Evolutionary conservation across 2,888 invertebrate species (phyloP).

Genomic region (Campoplex nolae): DNA sequence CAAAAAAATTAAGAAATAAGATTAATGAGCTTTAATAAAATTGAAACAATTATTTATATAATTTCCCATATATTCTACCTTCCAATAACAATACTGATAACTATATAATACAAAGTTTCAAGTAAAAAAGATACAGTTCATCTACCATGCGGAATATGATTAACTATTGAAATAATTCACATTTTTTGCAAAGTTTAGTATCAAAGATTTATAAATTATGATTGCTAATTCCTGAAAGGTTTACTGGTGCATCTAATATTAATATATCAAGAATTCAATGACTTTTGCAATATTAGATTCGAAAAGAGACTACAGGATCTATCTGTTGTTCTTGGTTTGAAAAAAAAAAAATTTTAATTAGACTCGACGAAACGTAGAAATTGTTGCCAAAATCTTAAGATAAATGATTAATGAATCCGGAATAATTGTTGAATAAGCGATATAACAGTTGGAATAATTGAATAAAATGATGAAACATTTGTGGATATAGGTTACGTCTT

Average conservation of each 20-base stretch:
- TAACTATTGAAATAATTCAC: neutral
- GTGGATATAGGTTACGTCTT: conserved; percentile 54
- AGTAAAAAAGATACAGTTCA: neutral
- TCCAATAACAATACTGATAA: too few species aligned
- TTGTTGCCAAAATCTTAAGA: neutral
- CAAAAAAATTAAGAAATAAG: too few species aligned
- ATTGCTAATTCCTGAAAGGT: too few species aligned
- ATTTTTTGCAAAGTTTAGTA: neutral
- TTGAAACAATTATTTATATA: too few species aligned
- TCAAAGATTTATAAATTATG: neutral
- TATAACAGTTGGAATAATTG: neutral
- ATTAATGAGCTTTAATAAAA: too few species aligned
- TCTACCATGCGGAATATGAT: neutral
- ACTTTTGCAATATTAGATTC: neutral
- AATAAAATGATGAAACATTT: conserved; percentile 46
- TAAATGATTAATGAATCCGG: neutral
- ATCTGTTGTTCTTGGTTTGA: too few species aligned
- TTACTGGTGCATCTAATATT: too few species aligned
- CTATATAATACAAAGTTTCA: neutral
- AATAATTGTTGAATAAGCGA: neutral
- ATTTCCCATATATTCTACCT: too few species aligned
- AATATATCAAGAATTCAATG: neutral
- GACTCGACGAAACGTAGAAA: neutral
- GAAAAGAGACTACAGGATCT: neutral
- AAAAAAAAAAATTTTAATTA: too few species aligned